These are phyloP conservation scores for Cervus canadensis DNA, from an alignment of 2,113 vertebrate genomes.

Conservation along the genomic window DNA sequence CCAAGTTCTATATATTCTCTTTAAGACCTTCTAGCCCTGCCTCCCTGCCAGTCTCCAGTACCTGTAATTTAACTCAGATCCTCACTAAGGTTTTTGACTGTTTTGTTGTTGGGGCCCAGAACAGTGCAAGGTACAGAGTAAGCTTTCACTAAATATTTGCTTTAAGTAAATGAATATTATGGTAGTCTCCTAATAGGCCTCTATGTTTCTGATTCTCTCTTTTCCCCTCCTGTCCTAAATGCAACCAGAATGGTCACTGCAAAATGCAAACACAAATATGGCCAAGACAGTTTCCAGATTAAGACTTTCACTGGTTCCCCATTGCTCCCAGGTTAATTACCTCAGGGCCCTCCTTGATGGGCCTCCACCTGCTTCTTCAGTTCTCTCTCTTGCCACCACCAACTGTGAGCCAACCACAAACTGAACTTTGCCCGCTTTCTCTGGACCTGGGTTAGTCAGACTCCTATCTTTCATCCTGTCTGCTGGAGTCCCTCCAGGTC, in stretches of 20 bases:
- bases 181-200: neutral
- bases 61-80: neutral
- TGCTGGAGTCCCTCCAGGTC: neutral
- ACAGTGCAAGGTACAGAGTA: accelerated
- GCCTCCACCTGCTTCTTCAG: neutral
- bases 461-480: accelerated
- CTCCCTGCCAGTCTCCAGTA: neutral
- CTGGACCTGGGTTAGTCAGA: neutral
- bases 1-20: accelerated
- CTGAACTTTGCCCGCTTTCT: neutral
- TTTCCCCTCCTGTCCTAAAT: neutral
- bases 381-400: neutral
- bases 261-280: neutral
- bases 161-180: neutral
- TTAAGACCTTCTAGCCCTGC: neutral
- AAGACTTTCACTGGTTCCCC: neutral
- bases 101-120: neutral
- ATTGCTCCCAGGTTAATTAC: accelerated
- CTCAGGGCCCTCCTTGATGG: no score
- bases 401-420: no score
- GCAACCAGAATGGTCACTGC: neutral
- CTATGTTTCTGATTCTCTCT: neutral
- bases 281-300: no score
- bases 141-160: neutral
- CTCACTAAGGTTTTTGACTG: neutral